Conservation (phyloP, 2,888 invertebrate genomes). For the Bombyx huttoni region DNA sequence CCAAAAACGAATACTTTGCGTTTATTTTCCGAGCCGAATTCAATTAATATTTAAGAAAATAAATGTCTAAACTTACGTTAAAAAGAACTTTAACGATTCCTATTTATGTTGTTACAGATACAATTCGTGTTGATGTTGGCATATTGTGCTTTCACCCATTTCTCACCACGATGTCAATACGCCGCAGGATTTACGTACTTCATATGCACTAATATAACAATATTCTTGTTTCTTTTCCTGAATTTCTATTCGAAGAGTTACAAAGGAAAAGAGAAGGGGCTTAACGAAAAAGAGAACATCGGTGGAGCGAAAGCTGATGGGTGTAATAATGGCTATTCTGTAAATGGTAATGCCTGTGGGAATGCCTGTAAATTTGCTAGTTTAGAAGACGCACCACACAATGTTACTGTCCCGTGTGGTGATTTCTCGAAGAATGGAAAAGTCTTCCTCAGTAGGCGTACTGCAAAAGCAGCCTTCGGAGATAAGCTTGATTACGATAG, state of each 20-base stretch:
- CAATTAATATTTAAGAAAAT: too few species aligned
- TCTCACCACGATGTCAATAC: slow-evolving; percentile 74
- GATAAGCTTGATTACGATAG: slow-evolving; percentile 44
- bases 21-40: too few species aligned
- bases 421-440: slow-evolving; percentile 47
- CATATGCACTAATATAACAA: slow-evolving; percentile 67
- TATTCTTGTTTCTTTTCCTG: slow-evolving; percentile 77
- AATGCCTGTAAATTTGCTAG: slow-evolving; percentile 24
- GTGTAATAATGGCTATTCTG: slow-evolving; percentile 11
- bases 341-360: slow-evolving; percentile 25
- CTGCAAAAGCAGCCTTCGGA: slow-evolving; percentile 37
- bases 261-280: slow-evolving; percentile 33
- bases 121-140: slow-evolving; percentile 78
- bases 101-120: slow-evolving; percentile 46
- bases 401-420: slow-evolving; percentile 42
- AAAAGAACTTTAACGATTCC: background rate
- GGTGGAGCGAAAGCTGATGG: slow-evolving; percentile 4
- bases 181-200: slow-evolving; percentile 72
- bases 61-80: background rate
- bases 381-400: slow-evolving; percentile 37
- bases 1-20: too few species aligned
- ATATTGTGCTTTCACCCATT: slow-evolving; percentile 72
- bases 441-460: slow-evolving; percentile 45
- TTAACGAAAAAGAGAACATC: slow-evolving; percentile 13
- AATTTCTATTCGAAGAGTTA: slow-evolving; percentile 77